Evolutionary conservation across 2,797 vertebrate species (phyloP), one percentile per base, ranked within the genome.

Genomic region (Coregonus sp.): DNA sequence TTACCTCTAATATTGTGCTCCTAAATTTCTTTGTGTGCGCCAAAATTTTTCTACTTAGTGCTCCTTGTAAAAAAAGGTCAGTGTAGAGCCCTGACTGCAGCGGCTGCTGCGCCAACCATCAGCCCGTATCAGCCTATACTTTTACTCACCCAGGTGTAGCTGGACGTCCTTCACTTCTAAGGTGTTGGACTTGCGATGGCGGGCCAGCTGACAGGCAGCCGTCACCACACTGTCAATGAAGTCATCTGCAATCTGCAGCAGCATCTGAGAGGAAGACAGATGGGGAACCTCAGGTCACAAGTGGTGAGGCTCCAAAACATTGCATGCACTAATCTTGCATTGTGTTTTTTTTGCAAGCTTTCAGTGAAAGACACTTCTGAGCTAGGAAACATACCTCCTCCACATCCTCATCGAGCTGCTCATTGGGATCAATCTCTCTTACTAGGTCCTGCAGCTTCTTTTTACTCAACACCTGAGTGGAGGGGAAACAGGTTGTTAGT

Each of bases 201-300:
- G 95, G 0, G 98, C 97, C 0, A 99, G 94, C 85, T 99, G 98
- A 89, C 98, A 99, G 50, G 98, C 98, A 0, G 98, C 98, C 0
- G 97, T 98, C 88, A 99, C 98, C 51, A 99, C 98, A 0, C 97
- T 99, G 92, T 99, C 98, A 0, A 99, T 99, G 88, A 99, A 99
- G 84, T 99, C 98, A 74, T 99, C 98, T 0, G 98, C 98, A 0
- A 99, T 99, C 88, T 99, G 98, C 80, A 99, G 89, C 87, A 99
- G 94, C 97, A 99, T 98, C 98, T 99, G 91, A 71, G 33, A 78
- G 77, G 1, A 47, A 88, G 16, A 80, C 0, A 5, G 4, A 66
- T 75, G 74, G 2, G 1, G 82, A 15, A 73, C 51, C 51, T 69
- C 33, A 18, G 35, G 35, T 68, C 31, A 18, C 40, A 40, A 40